phyloP scores from a whole-genome alignment of 2,113 vertebrate species.

The Eira barbara region DNA sequence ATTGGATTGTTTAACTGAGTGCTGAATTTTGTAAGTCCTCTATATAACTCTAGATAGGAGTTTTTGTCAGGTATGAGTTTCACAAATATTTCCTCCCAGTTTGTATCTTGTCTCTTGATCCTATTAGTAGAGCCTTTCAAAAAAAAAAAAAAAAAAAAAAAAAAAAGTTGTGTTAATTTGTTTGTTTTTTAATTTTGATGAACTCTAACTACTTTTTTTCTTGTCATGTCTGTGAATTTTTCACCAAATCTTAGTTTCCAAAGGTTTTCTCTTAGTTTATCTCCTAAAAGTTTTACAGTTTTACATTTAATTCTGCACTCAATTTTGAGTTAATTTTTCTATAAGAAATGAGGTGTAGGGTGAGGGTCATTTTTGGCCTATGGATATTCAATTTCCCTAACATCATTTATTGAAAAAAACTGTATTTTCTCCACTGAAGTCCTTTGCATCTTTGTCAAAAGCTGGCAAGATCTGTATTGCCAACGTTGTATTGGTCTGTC shows the following conservation, averaged over 20 bases:
- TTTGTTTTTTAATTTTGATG: background rate
- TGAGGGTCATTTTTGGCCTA: background rate
- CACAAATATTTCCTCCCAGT: background rate
- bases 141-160: background rate
- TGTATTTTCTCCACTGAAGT: background rate
- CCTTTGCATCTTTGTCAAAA: background rate
- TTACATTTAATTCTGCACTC: background rate
- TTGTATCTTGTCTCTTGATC: background rate
- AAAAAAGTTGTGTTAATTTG: background rate
- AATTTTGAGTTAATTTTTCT: background rate
- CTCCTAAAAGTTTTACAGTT: background rate
- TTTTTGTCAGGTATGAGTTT: background rate
- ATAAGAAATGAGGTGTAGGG: background rate
- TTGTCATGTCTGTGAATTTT: background rate
- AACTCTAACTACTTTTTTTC: background rate
- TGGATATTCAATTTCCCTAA: background rate
- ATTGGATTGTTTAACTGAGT: background rate
- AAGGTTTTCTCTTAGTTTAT: background rate
- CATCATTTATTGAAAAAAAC: background rate
- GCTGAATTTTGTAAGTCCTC: background rate
- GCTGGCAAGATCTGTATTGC: background rate
- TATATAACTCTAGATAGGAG: background rate
- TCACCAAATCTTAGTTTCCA: background rate
- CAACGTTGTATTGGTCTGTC: background rate
- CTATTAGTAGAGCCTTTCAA: background rate